Percentiles rank a stretch among this genome's conserved stretches.
phyloP scores from a whole-genome alignment of 2,113 vertebrate genomes.

The Argyrosomus japonicus region DNA sequence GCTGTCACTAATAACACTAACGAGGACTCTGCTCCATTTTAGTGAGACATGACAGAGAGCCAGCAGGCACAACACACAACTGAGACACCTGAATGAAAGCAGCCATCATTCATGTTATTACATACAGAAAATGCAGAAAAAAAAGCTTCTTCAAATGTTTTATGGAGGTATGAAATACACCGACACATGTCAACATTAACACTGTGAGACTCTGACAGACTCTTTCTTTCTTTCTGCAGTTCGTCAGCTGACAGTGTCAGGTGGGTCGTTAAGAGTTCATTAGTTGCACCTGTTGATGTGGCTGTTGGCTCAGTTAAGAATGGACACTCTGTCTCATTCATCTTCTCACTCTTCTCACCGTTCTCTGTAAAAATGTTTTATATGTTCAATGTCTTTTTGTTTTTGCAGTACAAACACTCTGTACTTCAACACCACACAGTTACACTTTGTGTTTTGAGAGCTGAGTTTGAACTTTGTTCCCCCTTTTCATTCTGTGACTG shows the following conservation, averaged over 20 bases:
- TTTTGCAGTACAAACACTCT: background rate
- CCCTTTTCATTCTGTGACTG: background rate
- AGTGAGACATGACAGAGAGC: too few species aligned
- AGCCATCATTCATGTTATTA: too few species aligned
- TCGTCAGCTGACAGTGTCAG: background rate
- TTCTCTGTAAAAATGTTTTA: background rate
- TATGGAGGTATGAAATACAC: too few species aligned
- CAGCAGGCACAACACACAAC: too few species aligned
- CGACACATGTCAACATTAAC: background rate
- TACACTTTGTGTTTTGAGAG: too few species aligned
- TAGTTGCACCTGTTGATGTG: background rate
- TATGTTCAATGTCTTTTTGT: background rate
- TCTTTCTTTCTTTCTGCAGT: background rate
- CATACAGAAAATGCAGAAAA: too few species aligned
- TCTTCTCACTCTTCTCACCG: background rate
- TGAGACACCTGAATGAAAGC: too few species aligned
- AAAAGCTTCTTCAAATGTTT: too few species aligned
- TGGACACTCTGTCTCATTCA: background rate
- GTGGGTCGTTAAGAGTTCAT: background rate
- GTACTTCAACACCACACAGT: too few species aligned
- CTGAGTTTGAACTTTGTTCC: too few species aligned
- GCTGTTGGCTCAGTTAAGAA: constrained; percentile 3
- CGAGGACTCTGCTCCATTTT: too few species aligned
- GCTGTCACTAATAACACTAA: constrained; percentile 8
- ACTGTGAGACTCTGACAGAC: background rate